phyloP scores from a whole-genome alignment of 1,140 invertebrate species.

The Heliconius himera region DNA sequence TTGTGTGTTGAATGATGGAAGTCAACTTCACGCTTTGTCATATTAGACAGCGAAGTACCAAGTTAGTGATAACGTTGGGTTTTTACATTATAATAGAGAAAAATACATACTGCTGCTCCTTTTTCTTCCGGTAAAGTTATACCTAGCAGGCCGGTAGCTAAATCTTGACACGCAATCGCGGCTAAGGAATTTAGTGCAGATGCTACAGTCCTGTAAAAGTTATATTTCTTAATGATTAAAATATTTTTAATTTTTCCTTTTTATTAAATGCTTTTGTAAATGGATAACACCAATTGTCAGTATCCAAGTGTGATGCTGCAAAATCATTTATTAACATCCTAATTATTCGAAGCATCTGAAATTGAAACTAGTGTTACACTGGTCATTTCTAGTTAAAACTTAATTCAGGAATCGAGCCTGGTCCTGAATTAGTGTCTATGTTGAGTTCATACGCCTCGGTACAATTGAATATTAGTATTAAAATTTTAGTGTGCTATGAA shows the following conservation, averaged over 20 bases:
- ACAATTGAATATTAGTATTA: slow-evolving; percentile 11
- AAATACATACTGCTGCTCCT: slow-evolving; percentile 82
- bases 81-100: not conserved
- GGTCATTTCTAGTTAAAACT: slow-evolving; percentile 65
- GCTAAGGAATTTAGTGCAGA: slow-evolving; percentile 95
- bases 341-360: slow-evolving; percentile 37
- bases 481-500: not conserved
- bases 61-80: too few relatives aligned
- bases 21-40: too few relatives aligned
- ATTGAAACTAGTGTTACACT: slow-evolving; percentile 71
- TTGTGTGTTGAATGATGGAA: too few relatives aligned
- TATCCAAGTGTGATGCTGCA: not conserved
- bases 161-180: slow-evolving; percentile 94
- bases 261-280: not conserved
- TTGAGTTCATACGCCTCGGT: slow-evolving; percentile 45
- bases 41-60: too few relatives aligned
- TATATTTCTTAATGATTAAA: not conserved
- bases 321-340: not conserved
- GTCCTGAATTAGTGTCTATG: slow-evolving; percentile 52
- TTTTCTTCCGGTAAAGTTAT: slow-evolving; percentile 86
- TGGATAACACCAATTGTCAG: not conserved
- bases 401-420: slow-evolving; percentile 49
- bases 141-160: slow-evolving; percentile 86
- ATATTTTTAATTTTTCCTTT: not conserved
- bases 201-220: slow-evolving; percentile 90